These are phyloP conservation scores for Dasypogon diadema DNA, from an alignment of 2,888 invertebrate genomes.

Conservation along the genomic window DNA sequence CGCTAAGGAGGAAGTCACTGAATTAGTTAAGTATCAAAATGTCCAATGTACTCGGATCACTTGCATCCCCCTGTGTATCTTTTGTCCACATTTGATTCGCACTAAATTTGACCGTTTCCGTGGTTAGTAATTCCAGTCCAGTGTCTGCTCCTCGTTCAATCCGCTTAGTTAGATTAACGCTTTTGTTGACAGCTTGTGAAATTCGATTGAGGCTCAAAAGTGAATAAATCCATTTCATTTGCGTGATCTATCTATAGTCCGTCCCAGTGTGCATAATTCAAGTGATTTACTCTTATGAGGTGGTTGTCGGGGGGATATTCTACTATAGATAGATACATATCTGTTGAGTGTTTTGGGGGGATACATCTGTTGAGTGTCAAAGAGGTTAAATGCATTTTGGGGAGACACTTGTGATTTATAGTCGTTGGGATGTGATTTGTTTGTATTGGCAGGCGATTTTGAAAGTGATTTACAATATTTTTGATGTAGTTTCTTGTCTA, in stretches of 20 bases:
- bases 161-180: conserved; percentile 30
- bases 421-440: too few relatives aligned
- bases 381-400: too few relatives aligned
- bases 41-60: not conserved
- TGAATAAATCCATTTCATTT: not conserved
- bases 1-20: conserved; percentile 44
- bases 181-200: conserved; percentile 20
- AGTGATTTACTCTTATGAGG: not conserved
- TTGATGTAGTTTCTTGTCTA: too few relatives aligned
- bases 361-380: not conserved
- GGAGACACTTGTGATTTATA: too few relatives aligned
- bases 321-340: not conserved
- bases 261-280: not conserved
- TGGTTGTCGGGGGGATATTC: not conserved
- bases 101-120: conserved; percentile 7
- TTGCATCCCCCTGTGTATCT: not conserved
- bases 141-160: conserved; percentile 20
- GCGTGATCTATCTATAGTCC: not conserved
- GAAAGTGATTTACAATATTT: too few relatives aligned
- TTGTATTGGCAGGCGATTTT: too few relatives aligned
- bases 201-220: conserved; percentile 24
- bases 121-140: conserved; percentile 27
- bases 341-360: not conserved
- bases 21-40: conserved; percentile 41
- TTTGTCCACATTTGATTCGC: too few relatives aligned